Evolutionary conservation across 1,140 invertebrate genomes (phyloP).

Genomic region (Antheraea mylitta): DNA sequence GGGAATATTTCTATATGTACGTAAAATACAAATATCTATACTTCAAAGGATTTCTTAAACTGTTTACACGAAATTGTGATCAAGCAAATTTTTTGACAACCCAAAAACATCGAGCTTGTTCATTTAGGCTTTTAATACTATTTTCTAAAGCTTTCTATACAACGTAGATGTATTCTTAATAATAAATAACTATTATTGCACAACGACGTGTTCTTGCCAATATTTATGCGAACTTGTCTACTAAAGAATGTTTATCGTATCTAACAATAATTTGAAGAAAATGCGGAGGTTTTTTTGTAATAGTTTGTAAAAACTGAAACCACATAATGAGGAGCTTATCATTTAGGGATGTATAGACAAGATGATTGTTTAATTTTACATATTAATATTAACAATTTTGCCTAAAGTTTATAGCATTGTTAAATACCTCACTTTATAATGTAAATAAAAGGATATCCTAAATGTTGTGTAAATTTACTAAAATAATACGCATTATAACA

Average conservation of each 20-base stretch:
- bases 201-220: constrained; percentile 6
- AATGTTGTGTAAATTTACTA: constrained; percentile 39
- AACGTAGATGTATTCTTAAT: neutral
- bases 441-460: constrained; percentile 42
- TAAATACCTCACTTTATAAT: constrained; percentile 58
- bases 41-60: neutral
- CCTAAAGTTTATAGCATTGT: constrained; percentile 53
- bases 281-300: neutral
- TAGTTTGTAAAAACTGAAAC: constrained; percentile 37
- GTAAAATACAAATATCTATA: neutral
- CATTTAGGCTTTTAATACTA: constrained; percentile 47
- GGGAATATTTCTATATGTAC: neutral
- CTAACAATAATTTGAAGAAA: neutral
- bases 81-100: constrained; percentile 2
- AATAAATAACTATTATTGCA: constrained; percentile 6
- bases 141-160: constrained; percentile 38
- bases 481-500: constrained; percentile 40
- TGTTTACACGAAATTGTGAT: neutral
- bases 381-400: constrained; percentile 47
- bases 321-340: constrained; percentile 68
- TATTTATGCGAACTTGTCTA: neutral
- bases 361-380: constrained; percentile 43
- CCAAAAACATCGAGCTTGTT: constrained; percentile 41
- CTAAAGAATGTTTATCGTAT: neutral
- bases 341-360: constrained; percentile 59